phyloP scores from a whole-genome alignment of 2,113 vertebrate genomes.

The Physeter macrocephalus region DNA sequence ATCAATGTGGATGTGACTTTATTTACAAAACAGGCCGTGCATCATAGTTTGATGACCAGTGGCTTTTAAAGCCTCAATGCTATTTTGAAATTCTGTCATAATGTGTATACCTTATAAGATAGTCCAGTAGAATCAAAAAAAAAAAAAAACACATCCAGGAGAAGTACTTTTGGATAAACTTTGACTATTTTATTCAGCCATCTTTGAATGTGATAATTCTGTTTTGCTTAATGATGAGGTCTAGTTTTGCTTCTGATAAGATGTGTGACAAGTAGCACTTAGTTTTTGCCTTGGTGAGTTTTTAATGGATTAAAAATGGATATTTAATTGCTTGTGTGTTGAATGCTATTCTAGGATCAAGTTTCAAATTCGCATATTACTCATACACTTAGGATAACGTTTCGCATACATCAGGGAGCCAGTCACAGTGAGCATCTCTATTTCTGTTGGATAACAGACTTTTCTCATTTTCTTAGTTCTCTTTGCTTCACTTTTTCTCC shows the following conservation, averaged over 20 bases:
- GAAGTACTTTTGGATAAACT: neutral
- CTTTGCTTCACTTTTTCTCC: neutral
- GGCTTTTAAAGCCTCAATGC: neutral
- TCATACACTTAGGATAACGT: neutral
- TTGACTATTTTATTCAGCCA: neutral
- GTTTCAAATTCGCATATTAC: neutral
- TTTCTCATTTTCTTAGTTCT: neutral
- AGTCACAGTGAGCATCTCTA: fast-evolving
- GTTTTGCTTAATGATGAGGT: neutral
- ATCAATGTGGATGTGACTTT: neutral
- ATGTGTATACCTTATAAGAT: neutral
- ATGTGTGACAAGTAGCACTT: neutral
- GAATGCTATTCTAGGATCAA: neutral
- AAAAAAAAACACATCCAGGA: neutral
- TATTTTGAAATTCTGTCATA: neutral
- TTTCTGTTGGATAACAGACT: neutral
- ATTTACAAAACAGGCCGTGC: neutral
- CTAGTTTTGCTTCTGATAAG: neutral
- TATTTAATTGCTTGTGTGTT: neutral
- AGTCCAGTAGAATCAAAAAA: neutral
- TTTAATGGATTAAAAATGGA: neutral
- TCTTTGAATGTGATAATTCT: neutral
- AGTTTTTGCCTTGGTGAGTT: neutral
- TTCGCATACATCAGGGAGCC: neutral
- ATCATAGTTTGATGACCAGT: neutral